Evolutionary conservation across 2,888 invertebrate species (phyloP).

Genomic region (Lordiphosa andalusiaca): DNA sequence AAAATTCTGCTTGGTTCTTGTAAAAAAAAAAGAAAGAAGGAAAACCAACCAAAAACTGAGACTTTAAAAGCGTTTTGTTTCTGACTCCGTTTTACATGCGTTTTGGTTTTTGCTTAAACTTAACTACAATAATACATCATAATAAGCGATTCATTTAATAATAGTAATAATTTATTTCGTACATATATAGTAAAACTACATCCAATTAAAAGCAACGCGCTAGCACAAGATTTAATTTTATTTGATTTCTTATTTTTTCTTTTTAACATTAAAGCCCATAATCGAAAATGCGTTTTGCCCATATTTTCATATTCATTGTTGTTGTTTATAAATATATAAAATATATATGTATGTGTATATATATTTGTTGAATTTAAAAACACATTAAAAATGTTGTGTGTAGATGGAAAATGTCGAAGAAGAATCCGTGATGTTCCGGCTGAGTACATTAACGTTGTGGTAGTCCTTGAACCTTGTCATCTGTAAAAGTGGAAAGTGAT

Average conservation of each 20-base stretch:
- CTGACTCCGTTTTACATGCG: constrained; percentile 24
- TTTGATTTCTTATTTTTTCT: constrained; percentile 20
- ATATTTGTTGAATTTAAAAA: constrained; percentile 56
- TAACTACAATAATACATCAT: constrained; percentile 71
- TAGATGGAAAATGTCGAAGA: too few species aligned
- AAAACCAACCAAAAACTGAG: constrained; percentile 34
- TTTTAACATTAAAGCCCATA: constrained; percentile 73
- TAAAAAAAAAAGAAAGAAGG: constrained; percentile 51
- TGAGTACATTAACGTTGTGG: too few species aligned
- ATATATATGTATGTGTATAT: constrained; percentile 63
- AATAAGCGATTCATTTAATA: constrained; percentile 71
- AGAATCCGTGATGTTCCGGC: too few species aligned
- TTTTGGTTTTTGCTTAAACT: constrained; percentile 71
- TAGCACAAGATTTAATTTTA: constrained; percentile 45
- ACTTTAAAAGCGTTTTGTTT: constrained; percentile 76
- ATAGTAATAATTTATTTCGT: constrained; percentile 41
- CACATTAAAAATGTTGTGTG: constrained; percentile 32
- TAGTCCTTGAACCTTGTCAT: too few species aligned
- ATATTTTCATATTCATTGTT: constrained; percentile 48
- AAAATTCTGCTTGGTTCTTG: constrained; percentile 71
- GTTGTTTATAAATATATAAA: constrained; percentile 71
- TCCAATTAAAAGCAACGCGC: constrained; percentile 61
- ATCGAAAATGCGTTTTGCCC: constrained; percentile 57
- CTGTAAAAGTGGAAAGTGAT: too few species aligned
- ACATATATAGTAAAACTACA: constrained; percentile 66